Base-by-base conservation (phyloP, 2,113 vertebrate genomes). In the Bos javanicus region DNA sequence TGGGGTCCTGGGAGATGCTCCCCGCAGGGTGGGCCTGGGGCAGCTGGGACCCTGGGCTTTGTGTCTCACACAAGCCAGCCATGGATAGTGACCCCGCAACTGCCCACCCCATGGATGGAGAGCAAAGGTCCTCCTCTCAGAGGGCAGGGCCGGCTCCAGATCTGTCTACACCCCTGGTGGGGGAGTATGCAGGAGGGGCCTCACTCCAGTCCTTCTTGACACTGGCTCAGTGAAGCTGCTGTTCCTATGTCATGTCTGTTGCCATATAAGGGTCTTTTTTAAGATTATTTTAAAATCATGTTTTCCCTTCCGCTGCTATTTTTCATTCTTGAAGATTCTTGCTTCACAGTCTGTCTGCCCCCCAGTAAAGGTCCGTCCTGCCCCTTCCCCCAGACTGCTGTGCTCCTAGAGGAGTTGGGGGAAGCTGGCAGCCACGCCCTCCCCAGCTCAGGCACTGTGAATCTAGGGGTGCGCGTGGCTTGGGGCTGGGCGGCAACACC, bases 381-480 rank as follows among this genome's bases (percentile, higher is more conserved):
- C 43, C 12, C n/a, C 25, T 3, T 12, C 5, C 28, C 5, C 26
- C 9, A 81, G 16, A 50, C 78, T 5, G 56, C 54, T 36, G 1
- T 7, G 7, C 23, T 36, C 25, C 71, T 21, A 36, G 52, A 2
- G 0, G 26, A 39, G 23, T 30, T 7, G 2, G 3, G 62, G n/a
- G 91, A 48, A 21, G 64, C 62, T 36, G 23, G 80, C 48, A 39
- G 39, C 39, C 71, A 25, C 36, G 28, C 12, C 13, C 5, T 10
- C 46, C 76, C 59, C 50, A 54, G 57, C 28, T n/a, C 28, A 46
- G 52, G 52, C 54, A 13, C 17, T 1, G 1, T 1, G 2, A 56
- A 39, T 28, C 30, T 25, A 2, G 0, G 16, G 14, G 36, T 2
- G 36, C 9, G 0, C 1, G 0, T 14, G 52, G 62, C 54, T 14